phyloP scores from a whole-genome alignment of 1,140 invertebrate species.

The Eciton burchellii region DNA sequence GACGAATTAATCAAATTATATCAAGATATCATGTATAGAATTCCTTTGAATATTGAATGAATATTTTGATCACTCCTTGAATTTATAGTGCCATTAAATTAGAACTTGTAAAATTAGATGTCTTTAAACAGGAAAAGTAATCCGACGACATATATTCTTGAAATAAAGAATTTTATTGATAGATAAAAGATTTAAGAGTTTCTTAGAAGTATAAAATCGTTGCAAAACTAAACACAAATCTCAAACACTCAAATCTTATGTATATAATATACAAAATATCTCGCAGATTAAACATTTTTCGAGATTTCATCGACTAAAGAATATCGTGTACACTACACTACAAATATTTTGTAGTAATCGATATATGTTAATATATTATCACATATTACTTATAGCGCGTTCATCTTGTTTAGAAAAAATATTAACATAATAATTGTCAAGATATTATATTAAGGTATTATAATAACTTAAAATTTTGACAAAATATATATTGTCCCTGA shows the following conservation, averaged over 20 bases:
- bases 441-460: too few species aligned
- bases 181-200: constrained; percentile 15
- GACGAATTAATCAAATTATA: constrained; percentile 1
- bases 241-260: constrained; percentile 7
- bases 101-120: constrained; percentile 17
- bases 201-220: constrained; percentile 33
- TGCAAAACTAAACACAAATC: constrained; percentile 34
- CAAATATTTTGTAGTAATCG: too few species aligned
- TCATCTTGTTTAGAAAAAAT: too few species aligned
- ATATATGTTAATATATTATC: too few species aligned
- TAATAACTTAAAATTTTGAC: too few species aligned
- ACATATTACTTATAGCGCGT: too few species aligned
- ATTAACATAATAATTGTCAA: too few species aligned
- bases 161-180: neutral
- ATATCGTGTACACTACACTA: too few species aligned
- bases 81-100: constrained; percentile 39
- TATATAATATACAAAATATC: constrained; percentile 1
- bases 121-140: neutral
- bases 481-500: neutral
- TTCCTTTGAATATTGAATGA: constrained; percentile 20
- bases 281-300: too few species aligned
- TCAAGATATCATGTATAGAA: neutral
- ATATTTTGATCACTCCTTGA: constrained; percentile 46
- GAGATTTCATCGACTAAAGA: too few species aligned
- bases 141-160: constrained; percentile 2